Evolutionary conservation across 1,140 invertebrate species (phyloP).

Genomic region (Phortica variegata): DNA sequence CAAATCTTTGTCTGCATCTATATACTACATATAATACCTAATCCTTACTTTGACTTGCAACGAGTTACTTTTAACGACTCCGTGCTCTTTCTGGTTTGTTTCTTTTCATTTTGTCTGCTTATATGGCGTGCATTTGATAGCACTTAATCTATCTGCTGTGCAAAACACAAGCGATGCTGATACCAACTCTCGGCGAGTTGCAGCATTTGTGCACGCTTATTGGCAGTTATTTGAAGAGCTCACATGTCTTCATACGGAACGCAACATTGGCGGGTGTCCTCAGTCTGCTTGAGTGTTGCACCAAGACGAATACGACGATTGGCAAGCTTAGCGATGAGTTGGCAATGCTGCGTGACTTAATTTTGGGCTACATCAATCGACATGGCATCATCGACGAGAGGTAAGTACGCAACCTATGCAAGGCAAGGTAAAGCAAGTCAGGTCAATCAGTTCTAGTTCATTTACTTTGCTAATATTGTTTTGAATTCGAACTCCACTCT

Average conservation of each 20-base stretch:
- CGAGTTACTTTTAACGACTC: no score
- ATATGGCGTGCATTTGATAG: conserved; percentile 24
- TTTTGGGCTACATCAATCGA: conserved; percentile 70
- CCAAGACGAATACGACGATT: conserved; percentile 61
- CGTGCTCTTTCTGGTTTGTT: conserved; percentile 1
- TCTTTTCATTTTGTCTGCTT: conserved; percentile 11
- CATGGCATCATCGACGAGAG: conserved; percentile 62
- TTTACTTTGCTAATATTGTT: no score
- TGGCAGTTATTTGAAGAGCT: conserved; percentile 59
- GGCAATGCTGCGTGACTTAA: conserved; percentile 64
- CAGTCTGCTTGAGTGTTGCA: conserved; percentile 71
- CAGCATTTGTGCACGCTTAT: conserved; percentile 57
- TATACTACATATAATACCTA: no score
- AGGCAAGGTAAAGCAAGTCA: no score
- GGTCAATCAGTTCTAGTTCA: no score
- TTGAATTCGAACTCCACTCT: no score
- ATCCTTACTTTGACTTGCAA: no score
- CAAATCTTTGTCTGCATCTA: no score
- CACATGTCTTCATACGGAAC: conserved; percentile 64
- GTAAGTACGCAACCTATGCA: conserved; percentile 52
- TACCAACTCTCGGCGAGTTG: conserved; percentile 45
- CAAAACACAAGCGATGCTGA: conserved; percentile 48
- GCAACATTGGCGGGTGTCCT: conserved; percentile 73
- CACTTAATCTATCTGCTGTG: conserved; percentile 55
- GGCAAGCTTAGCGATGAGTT: conserved; percentile 63